Conservation (phyloP, 2,797 vertebrate genomes). For the Morelia viridis region DNA sequence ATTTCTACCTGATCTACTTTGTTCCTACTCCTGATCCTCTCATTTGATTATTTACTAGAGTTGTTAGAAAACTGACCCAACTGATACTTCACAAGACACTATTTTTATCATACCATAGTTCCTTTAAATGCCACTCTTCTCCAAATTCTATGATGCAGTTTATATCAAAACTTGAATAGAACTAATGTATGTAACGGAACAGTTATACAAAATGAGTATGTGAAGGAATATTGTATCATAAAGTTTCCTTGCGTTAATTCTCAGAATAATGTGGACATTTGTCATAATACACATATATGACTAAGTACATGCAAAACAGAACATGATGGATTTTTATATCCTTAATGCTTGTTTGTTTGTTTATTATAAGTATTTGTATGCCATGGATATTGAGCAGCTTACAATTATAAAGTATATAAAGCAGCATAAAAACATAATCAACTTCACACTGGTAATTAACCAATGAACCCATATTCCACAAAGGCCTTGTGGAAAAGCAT, state of each 20-base stretch:
- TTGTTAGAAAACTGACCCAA: neutral
- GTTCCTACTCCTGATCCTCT: neutral
- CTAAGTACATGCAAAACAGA: neutral
- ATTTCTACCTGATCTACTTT: neutral
- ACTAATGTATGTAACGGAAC: neutral
- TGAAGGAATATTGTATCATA: neutral
- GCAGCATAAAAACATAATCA: neutral
- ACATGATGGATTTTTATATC: neutral
- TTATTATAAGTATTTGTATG: neutral
- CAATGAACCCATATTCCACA: neutral
- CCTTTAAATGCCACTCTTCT: neutral
- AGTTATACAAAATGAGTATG: neutral
- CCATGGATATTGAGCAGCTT: neutral
- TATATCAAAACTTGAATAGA: neutral
- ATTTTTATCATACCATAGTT: neutral
- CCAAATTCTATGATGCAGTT: neutral
- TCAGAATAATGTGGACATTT: neutral
- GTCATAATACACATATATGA: neutral
- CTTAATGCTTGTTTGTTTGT: neutral
- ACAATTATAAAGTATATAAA: neutral
- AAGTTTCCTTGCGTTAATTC: neutral
- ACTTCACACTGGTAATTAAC: neutral
- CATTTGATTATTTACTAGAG: neutral
- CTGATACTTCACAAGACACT: neutral
- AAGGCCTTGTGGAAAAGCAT: neutral